Percentiles rank a stretch among this genome's conserved stretches.
Conservation (phyloP, 1,140 invertebrate genomes). For the Leptonema lineaticorne region DNA sequence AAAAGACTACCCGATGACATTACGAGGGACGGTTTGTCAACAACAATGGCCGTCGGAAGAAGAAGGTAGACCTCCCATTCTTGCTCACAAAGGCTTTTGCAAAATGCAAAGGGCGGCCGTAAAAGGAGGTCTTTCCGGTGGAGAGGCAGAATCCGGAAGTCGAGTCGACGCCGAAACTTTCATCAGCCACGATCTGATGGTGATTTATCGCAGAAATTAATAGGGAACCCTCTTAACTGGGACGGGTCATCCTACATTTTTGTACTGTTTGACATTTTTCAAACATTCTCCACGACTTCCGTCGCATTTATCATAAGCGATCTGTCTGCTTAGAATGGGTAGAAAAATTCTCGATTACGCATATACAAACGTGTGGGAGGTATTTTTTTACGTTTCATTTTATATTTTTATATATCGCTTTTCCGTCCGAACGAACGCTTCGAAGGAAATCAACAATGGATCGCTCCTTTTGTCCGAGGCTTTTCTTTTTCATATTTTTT, state of each 20-base stretch:
- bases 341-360: too few relatives aligned
- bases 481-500: too few relatives aligned
- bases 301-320: neutral
- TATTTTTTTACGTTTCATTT: too few relatives aligned
- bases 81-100: constrained; percentile 49
- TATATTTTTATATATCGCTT: too few relatives aligned
- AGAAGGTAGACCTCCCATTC: constrained; percentile 13
- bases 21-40: constrained; percentile 26
- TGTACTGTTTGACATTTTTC: too few relatives aligned
- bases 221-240: neutral
- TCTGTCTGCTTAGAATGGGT: too few relatives aligned
- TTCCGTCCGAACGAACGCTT: too few relatives aligned
- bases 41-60: constrained; percentile 40
- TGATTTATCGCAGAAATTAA: constrained; percentile 32
- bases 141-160: neutral
- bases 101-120: constrained; percentile 44
- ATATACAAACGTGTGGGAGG: too few relatives aligned
- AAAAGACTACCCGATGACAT: constrained; percentile 11
- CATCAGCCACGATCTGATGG: constrained; percentile 22
- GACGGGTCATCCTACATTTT: too few relatives aligned
- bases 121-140: neutral
- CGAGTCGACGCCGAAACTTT: constrained; percentile 22
- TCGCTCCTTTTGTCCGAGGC: too few relatives aligned
- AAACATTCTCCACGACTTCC: neutral
- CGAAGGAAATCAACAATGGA: too few relatives aligned